Conservation (phyloP, 2,888 invertebrate genomes). For the Scaptomyza reducta region DNA sequence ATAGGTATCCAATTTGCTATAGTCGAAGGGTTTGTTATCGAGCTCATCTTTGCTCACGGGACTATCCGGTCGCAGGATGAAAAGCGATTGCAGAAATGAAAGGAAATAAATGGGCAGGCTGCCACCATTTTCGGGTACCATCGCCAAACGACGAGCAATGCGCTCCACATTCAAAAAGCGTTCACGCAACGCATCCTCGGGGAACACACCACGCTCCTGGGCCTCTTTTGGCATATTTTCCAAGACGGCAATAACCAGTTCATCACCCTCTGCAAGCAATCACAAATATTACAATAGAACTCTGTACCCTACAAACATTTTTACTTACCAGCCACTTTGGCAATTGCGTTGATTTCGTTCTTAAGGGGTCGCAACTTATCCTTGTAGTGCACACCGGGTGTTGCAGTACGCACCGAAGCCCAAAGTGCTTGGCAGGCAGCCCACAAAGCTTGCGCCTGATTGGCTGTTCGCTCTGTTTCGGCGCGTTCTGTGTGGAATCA, state of each 20-base stretch:
- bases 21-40: conserved; percentile 89
- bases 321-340: conserved; percentile 89
- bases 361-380: conserved; percentile 87
- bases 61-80: conserved; percentile 89
- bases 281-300: neutral
- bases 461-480: conserved; percentile 89
- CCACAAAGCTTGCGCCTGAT: conserved; percentile 95
- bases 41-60: conserved; percentile 90
- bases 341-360: conserved; percentile 89
- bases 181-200: conserved; percentile 93
- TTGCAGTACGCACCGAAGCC: conserved; percentile 89
- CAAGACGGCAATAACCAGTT: conserved; percentile 91
- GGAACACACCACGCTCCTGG: conserved; percentile 92
- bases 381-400: conserved; percentile 86
- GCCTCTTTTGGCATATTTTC: conserved; percentile 91
- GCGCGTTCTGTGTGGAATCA: conserved; percentile 86
- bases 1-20: conserved; percentile 91
- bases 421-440: conserved; percentile 95
- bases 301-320: no score
- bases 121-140: conserved; percentile 95
- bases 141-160: conserved; percentile 92
- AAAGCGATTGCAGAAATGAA: conserved; percentile 94
- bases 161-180: conserved; percentile 93
- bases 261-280: conserved; percentile 88
- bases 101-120: conserved; percentile 91